Base-by-base conservation (phyloP, 1,140 invertebrate species). In the Schlechtendalia chinensis region DNA sequence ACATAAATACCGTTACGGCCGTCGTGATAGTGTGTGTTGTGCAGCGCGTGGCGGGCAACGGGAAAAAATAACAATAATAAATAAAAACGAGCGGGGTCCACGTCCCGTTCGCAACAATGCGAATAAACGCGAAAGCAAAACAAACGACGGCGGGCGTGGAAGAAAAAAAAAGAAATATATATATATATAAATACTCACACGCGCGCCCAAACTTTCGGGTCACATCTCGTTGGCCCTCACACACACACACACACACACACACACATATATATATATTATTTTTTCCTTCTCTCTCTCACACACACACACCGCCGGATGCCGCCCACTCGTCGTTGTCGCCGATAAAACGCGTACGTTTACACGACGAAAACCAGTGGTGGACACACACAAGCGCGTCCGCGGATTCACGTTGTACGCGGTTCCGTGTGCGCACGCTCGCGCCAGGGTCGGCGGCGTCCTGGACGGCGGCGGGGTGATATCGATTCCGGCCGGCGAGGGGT, bases 311-410 rank as follows among this genome's bases (percentile, higher is more conserved):
- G 16, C 47, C 53, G 17, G n/a, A n/a, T n/a, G n/a, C n/a, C n/a
- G n/a, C n/a, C 53, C 5, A 16, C 65, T 8, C n/a, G 29, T 1
- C 19, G 19, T 27, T 12, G 11, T 19, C 56, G 24, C 58, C 14
- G 32, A 77, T 59, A 77, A 77, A 77, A 77, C 59, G 74, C 59
- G 32, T 77, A 75, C 50, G 72, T 77, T 77, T 61, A 79, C 75
- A 63, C 58, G n/a, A n/a, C n/a, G n/a, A 79, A 58, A 58, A 79
- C 54, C 39, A 59, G 72, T 59, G 58, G 75, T 61, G 22, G 39
- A 29, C 27, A n/a, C n/a, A n/a, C n/a, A n/a, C n/a, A n/a, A n/a
- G n/a, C n/a, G n/a, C n/a, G n/a, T n/a, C n/a, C n/a, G n/a, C n/a
- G n/a, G n/a, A n/a, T n/a, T n/a, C n/a, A n/a, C n/a, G n/a, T n/a